A percentile compares a stretch with the other conserved stretches of the same genome.
Evolutionary conservation across 2,113 vertebrate species (phyloP).

Genomic region (Pogona vitticeps): DNA sequence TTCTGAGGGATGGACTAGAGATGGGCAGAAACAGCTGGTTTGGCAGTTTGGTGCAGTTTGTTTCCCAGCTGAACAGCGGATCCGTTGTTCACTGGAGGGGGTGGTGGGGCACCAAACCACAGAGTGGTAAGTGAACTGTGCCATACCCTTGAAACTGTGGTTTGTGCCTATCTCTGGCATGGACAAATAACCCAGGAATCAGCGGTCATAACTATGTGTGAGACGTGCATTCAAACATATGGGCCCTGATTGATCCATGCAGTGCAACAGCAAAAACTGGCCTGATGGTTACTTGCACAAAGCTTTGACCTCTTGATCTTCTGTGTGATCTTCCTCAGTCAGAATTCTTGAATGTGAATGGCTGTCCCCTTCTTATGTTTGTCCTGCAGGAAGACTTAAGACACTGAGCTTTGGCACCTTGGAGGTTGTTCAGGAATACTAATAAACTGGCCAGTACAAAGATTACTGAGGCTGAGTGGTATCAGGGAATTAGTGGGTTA

Average conservation of each 20-base stretch:
- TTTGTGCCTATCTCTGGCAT: not conserved
- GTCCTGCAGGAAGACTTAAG: not conserved
- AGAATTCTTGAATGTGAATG: not conserved
- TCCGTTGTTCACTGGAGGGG: not conserved
- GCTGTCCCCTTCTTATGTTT: not conserved
- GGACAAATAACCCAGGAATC: not conserved
- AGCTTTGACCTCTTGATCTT: not conserved
- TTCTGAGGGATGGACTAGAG: not conserved
- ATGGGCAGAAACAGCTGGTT: not conserved
- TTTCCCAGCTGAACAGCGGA: too few species aligned
- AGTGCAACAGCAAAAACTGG: not conserved
- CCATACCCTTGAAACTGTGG: not conserved
- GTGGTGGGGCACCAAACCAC: too few species aligned
- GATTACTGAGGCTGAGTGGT: not conserved
- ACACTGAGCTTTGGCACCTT: constrained; percentile 6
- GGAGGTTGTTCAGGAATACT: constrained; percentile 2
- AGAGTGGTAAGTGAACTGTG: not conserved
- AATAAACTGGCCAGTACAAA: not conserved
- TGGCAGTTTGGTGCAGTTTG: too few species aligned
- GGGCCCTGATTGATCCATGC: not conserved
- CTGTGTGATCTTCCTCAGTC: not conserved
- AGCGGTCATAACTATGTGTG: not conserved
- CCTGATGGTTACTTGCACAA: not conserved
- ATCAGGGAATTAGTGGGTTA: not conserved
- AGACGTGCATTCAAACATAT: not conserved